Evolutionary conservation across 2,888 invertebrate genomes (phyloP), one percentile per base, ranked within the genome.

Genomic region (Hermodice carunculata): DNA sequence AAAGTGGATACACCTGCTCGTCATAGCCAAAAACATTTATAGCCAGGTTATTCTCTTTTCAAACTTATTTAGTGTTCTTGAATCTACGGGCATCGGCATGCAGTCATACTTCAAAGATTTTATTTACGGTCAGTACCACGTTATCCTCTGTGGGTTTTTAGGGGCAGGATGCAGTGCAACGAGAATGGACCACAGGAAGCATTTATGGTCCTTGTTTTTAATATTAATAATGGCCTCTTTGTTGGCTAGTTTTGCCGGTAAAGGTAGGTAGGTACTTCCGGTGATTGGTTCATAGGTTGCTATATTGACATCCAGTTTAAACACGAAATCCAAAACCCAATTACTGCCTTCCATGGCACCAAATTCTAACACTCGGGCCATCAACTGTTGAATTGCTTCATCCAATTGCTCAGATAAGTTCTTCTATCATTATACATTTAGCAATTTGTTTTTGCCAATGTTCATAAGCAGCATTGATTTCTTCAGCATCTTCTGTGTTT

Each of bases 161-260:
- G 49, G 43, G 8, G 24, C 43, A 14, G 67, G 66, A 40, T 74
- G 56, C 24, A 71, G 37, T 3, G 70, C 72, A 22, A 69, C 51
- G n/a, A 71, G 37, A 17, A 73, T 43, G 1, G 67, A 42, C 72
- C 71, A 75, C 49, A 56, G 49, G 49, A 74, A 71, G 43, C 73
- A 71, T 54, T 69, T 64, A 19, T 69, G 32, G 37, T 73, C 75
- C 3, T 64, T 66, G 60, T 75, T 75, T 51, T 71, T 46, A 1
- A 75, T 62, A 53, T 73, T 75, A 46, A 75, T 63, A 37, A 70
- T 44, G 28, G 71, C 71, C 14, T 71, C 42, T 52, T 67, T 73
- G 6, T 54, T 32, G 22, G 48, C 57, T 42, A 73, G 46, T 14
- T 26, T 37, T 54, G 37, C 48, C 0, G 73, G 71, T 6, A 70